phyloP scores from a whole-genome alignment of 2,797 vertebrate species.

The Hapalemur alaotrensis region DNA sequence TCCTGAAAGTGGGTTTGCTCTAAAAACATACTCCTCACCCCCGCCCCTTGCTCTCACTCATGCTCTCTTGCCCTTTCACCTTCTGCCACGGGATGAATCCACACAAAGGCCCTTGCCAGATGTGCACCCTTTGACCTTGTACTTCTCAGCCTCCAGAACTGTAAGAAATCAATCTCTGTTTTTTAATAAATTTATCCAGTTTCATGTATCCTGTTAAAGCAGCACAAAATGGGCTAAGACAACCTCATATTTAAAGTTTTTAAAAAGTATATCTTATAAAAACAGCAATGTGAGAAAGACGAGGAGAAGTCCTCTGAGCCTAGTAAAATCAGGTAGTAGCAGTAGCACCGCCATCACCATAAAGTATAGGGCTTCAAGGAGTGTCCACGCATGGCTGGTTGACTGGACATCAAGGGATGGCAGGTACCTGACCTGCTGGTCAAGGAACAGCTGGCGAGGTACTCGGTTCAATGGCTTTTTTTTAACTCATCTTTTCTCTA shows the following conservation, averaged over 20 bases:
- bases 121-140: no score
- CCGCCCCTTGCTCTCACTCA: not conserved
- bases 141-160: not conserved
- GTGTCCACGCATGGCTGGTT: not conserved
- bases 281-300: not conserved
- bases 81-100: not conserved
- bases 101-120: not conserved
- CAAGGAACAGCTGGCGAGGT: not conserved
- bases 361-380: not conserved
- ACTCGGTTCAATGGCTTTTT: not conserved
- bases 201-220: not conserved
- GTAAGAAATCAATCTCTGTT: not conserved
- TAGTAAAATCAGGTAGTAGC: not conserved
- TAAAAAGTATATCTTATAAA: not conserved
- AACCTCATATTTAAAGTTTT: not conserved
- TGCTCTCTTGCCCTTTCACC: not conserved
- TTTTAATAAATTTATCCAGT: not conserved
- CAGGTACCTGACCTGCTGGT: not conserved
- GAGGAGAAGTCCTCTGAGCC: not conserved
- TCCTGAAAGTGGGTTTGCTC: not conserved
- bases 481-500: not conserved
- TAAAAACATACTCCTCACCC: not conserved
- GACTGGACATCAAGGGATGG: not conserved
- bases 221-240: not conserved
- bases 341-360: not conserved